These are phyloP conservation scores for Lasius fuliginosus DNA, from an alignment of 2,888 invertebrate species.

Conservation along the genomic window DNA sequence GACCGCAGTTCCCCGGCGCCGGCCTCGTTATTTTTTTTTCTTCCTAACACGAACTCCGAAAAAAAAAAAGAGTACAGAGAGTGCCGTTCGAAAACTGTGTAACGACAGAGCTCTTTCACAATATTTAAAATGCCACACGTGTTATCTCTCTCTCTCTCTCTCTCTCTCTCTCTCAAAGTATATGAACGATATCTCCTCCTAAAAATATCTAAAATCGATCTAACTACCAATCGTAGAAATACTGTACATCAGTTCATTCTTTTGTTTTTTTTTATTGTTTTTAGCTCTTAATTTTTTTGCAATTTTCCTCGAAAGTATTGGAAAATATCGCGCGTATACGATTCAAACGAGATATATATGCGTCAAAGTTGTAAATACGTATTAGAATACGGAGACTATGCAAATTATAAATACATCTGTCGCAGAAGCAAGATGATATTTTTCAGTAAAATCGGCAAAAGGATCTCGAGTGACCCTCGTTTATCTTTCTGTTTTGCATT, in stretches of 20 bases:
- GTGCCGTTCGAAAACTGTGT: conserved; percentile 53
- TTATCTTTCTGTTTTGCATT: not conserved
- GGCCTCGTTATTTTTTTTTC: not conserved
- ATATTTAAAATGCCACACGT: conserved; percentile 44
- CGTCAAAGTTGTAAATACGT: conserved; percentile 64
- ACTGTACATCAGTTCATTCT: conserved; percentile 75
- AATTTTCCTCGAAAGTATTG: conserved; percentile 41
- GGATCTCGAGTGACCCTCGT: not conserved
- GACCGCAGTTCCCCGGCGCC: conserved; percentile 46
- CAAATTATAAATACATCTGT: conserved; percentile 69
- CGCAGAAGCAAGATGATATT: conserved; percentile 49
- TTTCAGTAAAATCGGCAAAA: conserved; percentile 11
- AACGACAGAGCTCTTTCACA: conserved; percentile 58
- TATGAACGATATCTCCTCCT: conserved; percentile 64
- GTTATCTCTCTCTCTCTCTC: not conserved
- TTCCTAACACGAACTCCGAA: not conserved
- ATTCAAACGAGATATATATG: conserved; percentile 61
- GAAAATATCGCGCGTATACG: conserved; percentile 64
- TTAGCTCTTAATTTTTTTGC: conserved; percentile 35
- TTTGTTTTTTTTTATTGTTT: conserved; percentile 49
- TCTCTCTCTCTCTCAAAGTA: conserved; percentile 32
- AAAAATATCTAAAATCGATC: conserved; percentile 51
- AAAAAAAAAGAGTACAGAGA: conserved; percentile 11
- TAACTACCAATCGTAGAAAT: conserved; percentile 76
- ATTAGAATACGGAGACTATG: conserved; percentile 65